Conservation (phyloP, 2,888 invertebrate species). For the Lasius fuliginosus region DNA sequence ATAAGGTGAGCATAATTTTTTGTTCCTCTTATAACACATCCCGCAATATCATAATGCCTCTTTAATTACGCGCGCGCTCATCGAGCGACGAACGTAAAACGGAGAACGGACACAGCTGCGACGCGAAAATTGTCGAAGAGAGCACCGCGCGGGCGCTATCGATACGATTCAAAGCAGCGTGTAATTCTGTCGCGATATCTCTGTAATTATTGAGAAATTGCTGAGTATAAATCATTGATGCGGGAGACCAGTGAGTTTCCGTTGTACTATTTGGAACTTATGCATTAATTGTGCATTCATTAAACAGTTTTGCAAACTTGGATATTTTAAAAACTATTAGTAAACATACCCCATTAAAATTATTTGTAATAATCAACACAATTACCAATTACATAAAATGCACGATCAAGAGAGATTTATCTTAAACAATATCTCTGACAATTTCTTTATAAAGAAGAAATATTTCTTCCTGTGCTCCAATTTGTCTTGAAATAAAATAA, state of each 20-base stretch:
- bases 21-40: constrained; percentile 5
- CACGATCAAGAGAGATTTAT: background rate
- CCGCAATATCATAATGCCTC: background rate
- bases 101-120: constrained; percentile 36
- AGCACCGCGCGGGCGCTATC: constrained; percentile 32
- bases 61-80: constrained; percentile 37
- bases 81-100: constrained; percentile 56
- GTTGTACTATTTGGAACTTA: background rate
- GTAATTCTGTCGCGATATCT: constrained; percentile 40
- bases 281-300: background rate
- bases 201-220: constrained; percentile 49
- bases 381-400: background rate
- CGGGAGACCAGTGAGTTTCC: background rate
- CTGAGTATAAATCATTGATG: constrained; percentile 39
- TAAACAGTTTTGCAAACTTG: background rate
- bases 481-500: background rate
- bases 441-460: background rate
- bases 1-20: constrained; percentile 67
- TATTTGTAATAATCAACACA: background rate
- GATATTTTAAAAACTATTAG: background rate
- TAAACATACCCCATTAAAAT: background rate
- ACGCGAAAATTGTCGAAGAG: constrained; percentile 37
- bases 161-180: constrained; percentile 19
- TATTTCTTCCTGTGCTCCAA: background rate
- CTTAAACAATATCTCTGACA: background rate